Percentiles rank a stretch among this genome's conserved stretches.
Evolutionary conservation across 2,113 vertebrate species (phyloP).

Genomic region (Apodemus sylvaticus): DNA sequence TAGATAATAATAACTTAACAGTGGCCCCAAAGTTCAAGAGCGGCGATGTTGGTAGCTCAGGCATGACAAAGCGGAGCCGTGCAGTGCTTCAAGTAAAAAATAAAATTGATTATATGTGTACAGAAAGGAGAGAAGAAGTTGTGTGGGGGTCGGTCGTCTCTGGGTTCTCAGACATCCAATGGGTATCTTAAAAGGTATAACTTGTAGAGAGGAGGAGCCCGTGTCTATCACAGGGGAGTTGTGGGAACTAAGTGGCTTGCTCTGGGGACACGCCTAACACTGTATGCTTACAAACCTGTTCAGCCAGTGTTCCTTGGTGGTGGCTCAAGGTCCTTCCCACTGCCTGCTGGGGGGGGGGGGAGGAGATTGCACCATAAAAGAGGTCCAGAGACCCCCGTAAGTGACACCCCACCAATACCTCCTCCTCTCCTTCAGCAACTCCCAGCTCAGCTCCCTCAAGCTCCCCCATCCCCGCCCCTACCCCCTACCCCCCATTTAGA

Average conservation of each 20-base stretch:
- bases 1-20: neutral
- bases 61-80: neutral
- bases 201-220: neutral
- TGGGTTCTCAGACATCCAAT: neutral
- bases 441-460: neutral
- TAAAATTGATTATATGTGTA: neutral
- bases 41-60: no score
- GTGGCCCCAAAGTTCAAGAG: neutral
- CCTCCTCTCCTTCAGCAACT: neutral
- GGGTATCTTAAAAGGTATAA: neutral
- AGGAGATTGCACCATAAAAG: neutral
- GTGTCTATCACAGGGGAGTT: fast-evolving
- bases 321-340: neutral
- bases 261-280: neutral
- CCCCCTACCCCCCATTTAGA: neutral
- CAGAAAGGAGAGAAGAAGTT: neutral
- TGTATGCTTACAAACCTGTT: neutral
- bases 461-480: neutral
- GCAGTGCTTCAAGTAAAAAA: neutral
- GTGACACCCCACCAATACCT: neutral
- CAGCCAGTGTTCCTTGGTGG: neutral
- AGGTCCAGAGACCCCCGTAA: neutral
- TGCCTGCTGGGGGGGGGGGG: neutral
- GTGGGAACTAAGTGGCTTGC: neutral
- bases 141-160: no score